phyloP scores from a whole-genome alignment of 2,797 vertebrate genomes.

The Parauchenoglanis ngamensis region DNA sequence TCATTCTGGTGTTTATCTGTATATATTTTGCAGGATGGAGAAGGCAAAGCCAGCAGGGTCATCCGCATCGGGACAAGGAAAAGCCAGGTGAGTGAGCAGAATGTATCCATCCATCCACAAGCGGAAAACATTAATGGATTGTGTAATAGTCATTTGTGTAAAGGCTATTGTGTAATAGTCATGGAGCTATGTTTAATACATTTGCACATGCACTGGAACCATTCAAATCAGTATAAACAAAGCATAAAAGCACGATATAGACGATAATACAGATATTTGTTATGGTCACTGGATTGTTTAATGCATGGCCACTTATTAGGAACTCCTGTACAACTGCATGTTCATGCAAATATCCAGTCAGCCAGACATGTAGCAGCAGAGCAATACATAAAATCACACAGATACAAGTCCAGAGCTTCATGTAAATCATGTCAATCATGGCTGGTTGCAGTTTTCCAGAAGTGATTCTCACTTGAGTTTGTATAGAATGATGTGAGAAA shows the following conservation, averaged over 20 bases:
- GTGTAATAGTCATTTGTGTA: background rate
- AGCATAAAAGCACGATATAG: too few species aligned
- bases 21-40: conserved; percentile 61
- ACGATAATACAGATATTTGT: background rate
- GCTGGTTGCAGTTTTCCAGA: background rate
- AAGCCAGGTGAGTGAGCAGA: conserved; percentile 73
- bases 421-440: background rate
- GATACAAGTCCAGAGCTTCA: background rate
- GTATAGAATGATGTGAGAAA: background rate
- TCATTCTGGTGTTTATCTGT: background rate
- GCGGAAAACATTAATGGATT: background rate
- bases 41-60: conserved; percentile 64
- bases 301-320: background rate
- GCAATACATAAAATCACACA: background rate
- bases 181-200: background rate
- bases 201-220: background rate
- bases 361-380: background rate
- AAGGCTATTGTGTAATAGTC: too few species aligned
- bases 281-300: background rate
- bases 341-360: background rate
- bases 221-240: background rate
- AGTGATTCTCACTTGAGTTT: background rate
- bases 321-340: background rate
- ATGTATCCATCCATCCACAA: background rate
- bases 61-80: conserved; percentile 83